phyloP scores from a whole-genome alignment of 2,113 vertebrate species.

The Chaetodon auriga region DNA sequence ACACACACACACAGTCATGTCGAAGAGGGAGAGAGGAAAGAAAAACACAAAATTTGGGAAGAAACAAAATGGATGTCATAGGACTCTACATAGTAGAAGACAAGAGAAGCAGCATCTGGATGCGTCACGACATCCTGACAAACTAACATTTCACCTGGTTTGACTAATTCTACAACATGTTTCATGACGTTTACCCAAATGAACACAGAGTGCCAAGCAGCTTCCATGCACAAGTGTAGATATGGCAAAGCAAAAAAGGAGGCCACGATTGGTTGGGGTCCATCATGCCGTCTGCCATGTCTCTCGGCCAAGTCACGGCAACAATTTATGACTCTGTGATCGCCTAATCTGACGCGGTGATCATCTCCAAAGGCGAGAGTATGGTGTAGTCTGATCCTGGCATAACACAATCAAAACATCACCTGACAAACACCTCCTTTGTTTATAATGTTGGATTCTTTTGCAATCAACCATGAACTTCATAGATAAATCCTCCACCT shows the following conservation, averaged over 20 bases:
- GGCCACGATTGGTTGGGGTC: background rate
- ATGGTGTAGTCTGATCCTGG: background rate
- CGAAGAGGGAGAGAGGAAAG: too few species aligned
- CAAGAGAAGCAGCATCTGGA: background rate
- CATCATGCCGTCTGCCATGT: background rate
- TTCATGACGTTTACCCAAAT: background rate
- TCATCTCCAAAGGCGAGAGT: background rate
- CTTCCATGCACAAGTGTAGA: background rate
- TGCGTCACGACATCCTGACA: background rate
- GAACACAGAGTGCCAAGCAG: background rate
- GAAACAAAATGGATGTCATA: too few species aligned
- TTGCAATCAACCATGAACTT: background rate
- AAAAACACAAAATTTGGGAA: too few species aligned
- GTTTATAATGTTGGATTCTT: background rate
- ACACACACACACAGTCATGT: too few species aligned
- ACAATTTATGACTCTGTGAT: background rate
- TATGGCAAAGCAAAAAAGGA: background rate
- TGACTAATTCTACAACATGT: background rate
- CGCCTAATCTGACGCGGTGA: background rate
- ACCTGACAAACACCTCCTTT: background rate
- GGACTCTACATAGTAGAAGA: background rate
- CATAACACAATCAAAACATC: background rate
- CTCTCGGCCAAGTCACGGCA: background rate
- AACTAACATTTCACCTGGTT: background rate
- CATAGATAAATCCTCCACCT: background rate